Percentiles rank a stretch among this genome's conserved stretches.
These are phyloP conservation scores for Aphidius ervi DNA, from an alignment of 1,140 invertebrate genomes.

Conservation along the genomic window DNA sequence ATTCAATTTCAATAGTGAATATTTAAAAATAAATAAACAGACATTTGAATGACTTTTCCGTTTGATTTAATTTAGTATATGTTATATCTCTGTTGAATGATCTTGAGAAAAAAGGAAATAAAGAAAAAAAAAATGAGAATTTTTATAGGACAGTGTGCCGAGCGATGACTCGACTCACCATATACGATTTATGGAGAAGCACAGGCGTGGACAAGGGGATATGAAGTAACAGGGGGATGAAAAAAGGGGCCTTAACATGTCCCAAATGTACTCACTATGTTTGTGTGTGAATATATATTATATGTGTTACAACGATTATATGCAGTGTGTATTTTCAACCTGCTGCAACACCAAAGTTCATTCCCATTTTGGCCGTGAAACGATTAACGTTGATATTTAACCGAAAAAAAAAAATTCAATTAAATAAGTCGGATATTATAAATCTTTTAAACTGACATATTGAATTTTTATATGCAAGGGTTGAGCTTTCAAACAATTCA, in stretches of 20 bases:
- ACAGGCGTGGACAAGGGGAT: constrained; percentile 9
- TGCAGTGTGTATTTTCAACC: constrained; percentile 12
- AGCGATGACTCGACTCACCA: constrained; percentile 23
- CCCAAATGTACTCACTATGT: too few relatives aligned
- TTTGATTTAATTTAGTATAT: constrained; percentile 5
- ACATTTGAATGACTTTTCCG: not conserved
- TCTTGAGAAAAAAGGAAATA: constrained; percentile 8
- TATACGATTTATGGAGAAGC: constrained; percentile 26
- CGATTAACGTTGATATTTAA: constrained; percentile 16
- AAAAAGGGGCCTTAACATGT: too few relatives aligned
- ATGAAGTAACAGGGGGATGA: not conserved
- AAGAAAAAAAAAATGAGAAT: too few relatives aligned
- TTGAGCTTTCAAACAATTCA: too few relatives aligned
- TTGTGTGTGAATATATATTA: not conserved
- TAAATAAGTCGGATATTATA: too few relatives aligned
- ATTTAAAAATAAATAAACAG: not conserved
- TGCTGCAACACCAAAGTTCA: constrained; percentile 12
- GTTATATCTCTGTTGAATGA: constrained; percentile 8
- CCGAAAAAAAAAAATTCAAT: too few relatives aligned
- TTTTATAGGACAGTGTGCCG: constrained; percentile 26
- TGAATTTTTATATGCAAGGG: too few relatives aligned
- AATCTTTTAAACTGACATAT: too few relatives aligned
- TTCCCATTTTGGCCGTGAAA: constrained; percentile 20
- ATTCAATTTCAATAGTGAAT: too few relatives aligned
- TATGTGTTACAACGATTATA: not conserved